These are phyloP conservation scores for Drosophila tristis DNA, from an alignment of 1,140 invertebrate genomes.

Conservation along the genomic window DNA sequence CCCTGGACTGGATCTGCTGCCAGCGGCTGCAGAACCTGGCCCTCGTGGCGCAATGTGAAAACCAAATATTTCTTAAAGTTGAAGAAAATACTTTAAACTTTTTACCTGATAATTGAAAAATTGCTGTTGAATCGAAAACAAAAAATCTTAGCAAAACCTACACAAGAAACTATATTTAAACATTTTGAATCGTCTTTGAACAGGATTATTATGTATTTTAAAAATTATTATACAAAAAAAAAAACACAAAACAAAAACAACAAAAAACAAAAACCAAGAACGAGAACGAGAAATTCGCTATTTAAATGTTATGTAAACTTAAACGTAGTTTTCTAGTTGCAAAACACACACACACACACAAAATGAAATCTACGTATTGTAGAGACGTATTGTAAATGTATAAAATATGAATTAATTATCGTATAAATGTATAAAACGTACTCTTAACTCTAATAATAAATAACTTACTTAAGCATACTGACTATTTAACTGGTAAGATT, in stretches of 20 bases:
- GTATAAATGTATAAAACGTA: slow-evolving; percentile 55
- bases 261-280: slow-evolving; percentile 36
- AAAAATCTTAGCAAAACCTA: slow-evolving; percentile 16
- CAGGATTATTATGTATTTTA: slow-evolving; percentile 70
- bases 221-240: slow-evolving; percentile 56
- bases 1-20: slow-evolving; percentile 74
- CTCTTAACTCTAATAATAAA: slow-evolving; percentile 49
- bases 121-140: slow-evolving; percentile 67
- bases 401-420: slow-evolving; percentile 61
- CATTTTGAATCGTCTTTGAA: slow-evolving; percentile 60
- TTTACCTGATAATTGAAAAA: slow-evolving; percentile 82
- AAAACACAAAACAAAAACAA: slow-evolving; percentile 33
- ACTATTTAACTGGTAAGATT: slow-evolving; percentile 66
- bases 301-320: slow-evolving; percentile 72
- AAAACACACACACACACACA: slow-evolving; percentile 32
- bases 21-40: slow-evolving; percentile 76
- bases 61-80: slow-evolving; percentile 83
- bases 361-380: slow-evolving; percentile 50
- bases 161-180: slow-evolving; percentile 17
- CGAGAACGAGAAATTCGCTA: slow-evolving; percentile 69
- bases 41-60: slow-evolving; percentile 79
- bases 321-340: slow-evolving; percentile 62
- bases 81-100: slow-evolving; percentile 79
- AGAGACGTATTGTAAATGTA: slow-evolving; percentile 65
- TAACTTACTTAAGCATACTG: slow-evolving; percentile 68